Percentiles rank a stretch among this genome's conserved stretches.
These are phyloP conservation scores for Gobiocypris rarus DNA, from an alignment of 2,113 vertebrate species.

Conservation along the genomic window DNA sequence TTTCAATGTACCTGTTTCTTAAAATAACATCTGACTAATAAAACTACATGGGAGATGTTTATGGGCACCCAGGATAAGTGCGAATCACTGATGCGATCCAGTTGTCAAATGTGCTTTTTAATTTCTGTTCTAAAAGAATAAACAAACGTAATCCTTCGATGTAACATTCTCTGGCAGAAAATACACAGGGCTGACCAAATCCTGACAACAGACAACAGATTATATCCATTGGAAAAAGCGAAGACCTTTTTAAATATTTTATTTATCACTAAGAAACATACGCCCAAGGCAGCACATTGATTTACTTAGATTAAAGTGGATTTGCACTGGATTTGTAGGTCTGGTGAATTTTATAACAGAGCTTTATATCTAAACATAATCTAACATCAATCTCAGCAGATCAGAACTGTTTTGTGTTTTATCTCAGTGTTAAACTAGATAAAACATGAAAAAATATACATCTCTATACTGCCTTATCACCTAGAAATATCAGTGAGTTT, in stretches of 20 bases:
- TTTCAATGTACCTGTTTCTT: background rate
- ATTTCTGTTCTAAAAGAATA: background rate
- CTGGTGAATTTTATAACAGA: constrained; percentile 8
- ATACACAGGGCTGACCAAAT: constrained; percentile 9
- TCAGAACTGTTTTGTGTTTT: background rate
- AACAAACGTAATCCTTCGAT: background rate
- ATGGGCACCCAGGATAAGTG: background rate
- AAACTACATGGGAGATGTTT: background rate
- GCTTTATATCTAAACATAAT: background rate
- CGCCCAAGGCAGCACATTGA: background rate
- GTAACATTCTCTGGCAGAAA: background rate
- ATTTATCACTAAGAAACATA: background rate
- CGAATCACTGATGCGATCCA: background rate
- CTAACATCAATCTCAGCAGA: background rate
- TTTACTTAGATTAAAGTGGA: constrained; percentile 6
- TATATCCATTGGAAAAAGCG: background rate
- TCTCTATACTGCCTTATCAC: too few species aligned
- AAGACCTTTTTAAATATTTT: background rate
- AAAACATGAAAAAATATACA: background rate
- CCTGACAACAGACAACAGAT: background rate
- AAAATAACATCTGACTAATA: background rate
- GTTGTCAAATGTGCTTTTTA: background rate
- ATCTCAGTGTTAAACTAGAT: background rate
- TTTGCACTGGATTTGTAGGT: background rate
- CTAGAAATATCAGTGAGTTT: background rate